Evolutionary conservation across 2,113 vertebrate species (phyloP).

Genomic region (Archilochus colubris): DNA sequence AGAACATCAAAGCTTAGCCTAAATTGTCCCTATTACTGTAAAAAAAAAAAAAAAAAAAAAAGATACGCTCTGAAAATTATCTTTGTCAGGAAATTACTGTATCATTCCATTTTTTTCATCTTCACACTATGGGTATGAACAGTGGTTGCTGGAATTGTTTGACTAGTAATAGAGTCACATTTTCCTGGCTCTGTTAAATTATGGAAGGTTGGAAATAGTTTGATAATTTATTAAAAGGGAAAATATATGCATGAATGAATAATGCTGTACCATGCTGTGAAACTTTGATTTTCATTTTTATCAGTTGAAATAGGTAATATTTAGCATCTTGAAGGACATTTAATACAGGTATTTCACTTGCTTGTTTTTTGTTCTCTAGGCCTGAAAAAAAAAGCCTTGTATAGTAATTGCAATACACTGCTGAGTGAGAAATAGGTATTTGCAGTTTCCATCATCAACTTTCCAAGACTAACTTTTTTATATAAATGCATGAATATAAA

Average conservation of each 20-base stretch:
- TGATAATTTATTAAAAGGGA: neutral
- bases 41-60: neutral
- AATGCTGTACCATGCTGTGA: neutral
- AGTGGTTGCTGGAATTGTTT: neutral
- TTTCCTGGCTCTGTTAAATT: neutral
- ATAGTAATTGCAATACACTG: neutral
- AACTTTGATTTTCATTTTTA: neutral
- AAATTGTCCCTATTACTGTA: constrained; percentile 27
- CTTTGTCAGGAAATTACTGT: neutral
- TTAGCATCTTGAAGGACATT: neutral
- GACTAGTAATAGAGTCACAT: neutral
- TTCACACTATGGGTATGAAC: neutral
- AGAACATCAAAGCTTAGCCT: constrained; percentile 53
- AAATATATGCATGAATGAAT: neutral
- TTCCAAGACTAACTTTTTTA: neutral
- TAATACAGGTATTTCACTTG: neutral
- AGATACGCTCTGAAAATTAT: neutral
- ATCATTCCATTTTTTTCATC: neutral
- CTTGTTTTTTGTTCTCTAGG: neutral
- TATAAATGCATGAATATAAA: neutral
- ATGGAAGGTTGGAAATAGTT: neutral
- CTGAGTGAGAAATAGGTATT: neutral
- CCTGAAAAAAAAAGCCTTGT: neutral
- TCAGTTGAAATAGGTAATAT: neutral
- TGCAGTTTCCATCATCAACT: neutral